phyloP scores from a whole-genome alignment of 1,140 invertebrate genomes.

The Lamellibrachia luymesi region DNA sequence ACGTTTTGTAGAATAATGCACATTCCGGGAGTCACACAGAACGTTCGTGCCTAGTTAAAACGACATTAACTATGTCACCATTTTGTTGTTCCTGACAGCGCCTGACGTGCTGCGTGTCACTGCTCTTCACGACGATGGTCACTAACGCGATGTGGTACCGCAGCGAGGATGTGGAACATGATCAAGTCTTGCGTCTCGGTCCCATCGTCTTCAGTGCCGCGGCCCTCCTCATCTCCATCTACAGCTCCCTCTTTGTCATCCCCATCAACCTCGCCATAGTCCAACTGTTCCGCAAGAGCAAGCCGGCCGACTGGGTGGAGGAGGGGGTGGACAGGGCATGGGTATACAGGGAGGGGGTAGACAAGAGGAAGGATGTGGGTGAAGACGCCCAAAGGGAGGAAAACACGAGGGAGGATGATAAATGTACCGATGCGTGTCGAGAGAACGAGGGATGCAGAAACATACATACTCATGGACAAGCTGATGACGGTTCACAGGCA shows the following conservation, averaged over 20 bases:
- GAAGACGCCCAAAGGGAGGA: neutral
- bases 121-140: conserved; percentile 44
- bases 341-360: conserved; percentile 24
- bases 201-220: conserved; percentile 14
- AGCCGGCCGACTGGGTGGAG: conserved; percentile 7
- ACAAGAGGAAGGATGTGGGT: conserved; percentile 10
- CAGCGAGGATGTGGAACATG: neutral
- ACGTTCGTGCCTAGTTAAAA: no score
- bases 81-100: conserved; percentile 32
- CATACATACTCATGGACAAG: neutral
- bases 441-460: neutral
- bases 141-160: conserved; percentile 28
- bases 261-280: conserved; percentile 33
- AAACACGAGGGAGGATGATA: neutral
- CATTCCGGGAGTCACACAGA: no score
- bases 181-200: neutral
- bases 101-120: conserved; percentile 43
- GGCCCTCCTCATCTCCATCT: conserved; percentile 3
- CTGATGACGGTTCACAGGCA: neutral
- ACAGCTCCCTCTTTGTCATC: neutral
- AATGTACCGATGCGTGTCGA: no score
- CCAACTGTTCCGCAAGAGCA: conserved; percentile 36
- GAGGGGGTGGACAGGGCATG: conserved; percentile 26
- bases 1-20: no score
- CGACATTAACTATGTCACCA: conserved; percentile 8